These are phyloP conservation scores for Halocynthia roretzi DNA, from an alignment of 23 tunicate species.

Conservation along the genomic window DNA sequence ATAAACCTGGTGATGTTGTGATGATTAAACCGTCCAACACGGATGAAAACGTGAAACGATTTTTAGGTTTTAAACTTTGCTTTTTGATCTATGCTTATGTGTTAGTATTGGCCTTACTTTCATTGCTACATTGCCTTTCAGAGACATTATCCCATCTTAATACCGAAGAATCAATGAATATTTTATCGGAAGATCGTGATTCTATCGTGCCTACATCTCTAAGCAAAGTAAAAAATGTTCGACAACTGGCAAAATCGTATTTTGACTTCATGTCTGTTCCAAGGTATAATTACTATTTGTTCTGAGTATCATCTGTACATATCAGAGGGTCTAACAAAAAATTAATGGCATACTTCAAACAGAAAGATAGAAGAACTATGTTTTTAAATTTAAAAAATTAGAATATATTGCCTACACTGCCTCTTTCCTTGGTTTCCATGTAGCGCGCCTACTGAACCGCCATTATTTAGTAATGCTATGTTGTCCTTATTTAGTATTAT, in stretches of 20 bases:
- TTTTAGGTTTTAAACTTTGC: slow-evolving; percentile 39
- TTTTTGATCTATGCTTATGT: not conserved
- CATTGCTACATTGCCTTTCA: slow-evolving; percentile 5
- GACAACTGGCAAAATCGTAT: slow-evolving; percentile 53
- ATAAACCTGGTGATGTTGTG: slow-evolving; percentile 96
- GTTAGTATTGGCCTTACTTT: not conserved
- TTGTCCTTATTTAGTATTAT: too few relatives aligned
- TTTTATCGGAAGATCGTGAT: slow-evolving; percentile 27
- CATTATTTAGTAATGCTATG: too few relatives aligned
- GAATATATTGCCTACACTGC: too few relatives aligned
- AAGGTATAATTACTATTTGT: slow-evolving; percentile 26
- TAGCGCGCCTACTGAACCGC: too few relatives aligned
- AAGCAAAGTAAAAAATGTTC: slow-evolving; percentile 28
- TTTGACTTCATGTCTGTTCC: slow-evolving; percentile 89
- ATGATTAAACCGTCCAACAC: slow-evolving; percentile 77
- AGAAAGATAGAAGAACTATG: too few relatives aligned
- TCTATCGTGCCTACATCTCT: slow-evolving; percentile 13
- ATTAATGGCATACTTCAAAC: too few relatives aligned
- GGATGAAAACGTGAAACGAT: slow-evolving; percentile 49
- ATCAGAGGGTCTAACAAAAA: too few relatives aligned
- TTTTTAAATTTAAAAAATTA: too few relatives aligned
- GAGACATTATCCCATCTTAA: slow-evolving; percentile 46
- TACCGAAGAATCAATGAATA: slow-evolving; percentile 15
- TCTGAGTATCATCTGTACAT: not conserved
- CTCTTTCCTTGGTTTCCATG: too few relatives aligned